Conservation (phyloP, 2,888 invertebrate species). For the Lasioglossum figueresi region DNA sequence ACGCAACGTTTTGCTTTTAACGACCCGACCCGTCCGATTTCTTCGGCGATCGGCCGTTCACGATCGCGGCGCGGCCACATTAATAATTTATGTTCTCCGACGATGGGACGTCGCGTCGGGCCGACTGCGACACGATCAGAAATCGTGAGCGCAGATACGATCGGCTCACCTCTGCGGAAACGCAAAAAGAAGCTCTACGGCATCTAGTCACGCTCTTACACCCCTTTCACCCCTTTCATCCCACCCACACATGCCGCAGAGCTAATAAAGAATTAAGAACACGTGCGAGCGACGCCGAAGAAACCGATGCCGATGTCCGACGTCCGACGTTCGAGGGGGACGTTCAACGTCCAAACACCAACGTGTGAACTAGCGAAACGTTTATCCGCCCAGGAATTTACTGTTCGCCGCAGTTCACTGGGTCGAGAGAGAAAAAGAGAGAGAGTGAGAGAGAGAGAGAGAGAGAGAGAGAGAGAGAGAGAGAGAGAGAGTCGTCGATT, state of each 20-base stretch:
- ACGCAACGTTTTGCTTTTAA: slow-evolving; percentile 50
- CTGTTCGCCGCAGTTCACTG: not conserved
- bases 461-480: not conserved
- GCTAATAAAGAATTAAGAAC: slow-evolving; percentile 71
- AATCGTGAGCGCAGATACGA: slow-evolving; percentile 77
- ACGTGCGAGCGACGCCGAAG: slow-evolving; percentile 56
- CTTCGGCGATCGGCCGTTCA: slow-evolving; percentile 65
- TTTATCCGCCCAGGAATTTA: slow-evolving; percentile 20
- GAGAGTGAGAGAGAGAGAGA: not conserved
- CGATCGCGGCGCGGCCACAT: slow-evolving; percentile 73
- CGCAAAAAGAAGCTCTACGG: slow-evolving; percentile 63
- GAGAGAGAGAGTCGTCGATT: not conserved
- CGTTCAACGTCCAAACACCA: slow-evolving; percentile 10
- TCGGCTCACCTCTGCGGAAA: slow-evolving; percentile 71
- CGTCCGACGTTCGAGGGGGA: not conserved
- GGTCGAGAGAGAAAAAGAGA: not conserved
- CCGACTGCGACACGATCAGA: slow-evolving; percentile 73
- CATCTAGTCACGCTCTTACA: slow-evolving; percentile 63
- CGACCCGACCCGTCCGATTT: slow-evolving; percentile 51
- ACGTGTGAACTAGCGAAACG: slow-evolving; percentile 48
- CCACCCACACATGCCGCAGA: slow-evolving; percentile 10
- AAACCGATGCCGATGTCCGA: slow-evolving; percentile 37
- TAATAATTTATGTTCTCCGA: slow-evolving; percentile 77
- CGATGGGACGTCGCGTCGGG: slow-evolving; percentile 74
- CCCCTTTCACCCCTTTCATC: no score